phyloP scores from a whole-genome alignment of 1,140 invertebrate genomes.

The Rhagoletis pomonella region DNA sequence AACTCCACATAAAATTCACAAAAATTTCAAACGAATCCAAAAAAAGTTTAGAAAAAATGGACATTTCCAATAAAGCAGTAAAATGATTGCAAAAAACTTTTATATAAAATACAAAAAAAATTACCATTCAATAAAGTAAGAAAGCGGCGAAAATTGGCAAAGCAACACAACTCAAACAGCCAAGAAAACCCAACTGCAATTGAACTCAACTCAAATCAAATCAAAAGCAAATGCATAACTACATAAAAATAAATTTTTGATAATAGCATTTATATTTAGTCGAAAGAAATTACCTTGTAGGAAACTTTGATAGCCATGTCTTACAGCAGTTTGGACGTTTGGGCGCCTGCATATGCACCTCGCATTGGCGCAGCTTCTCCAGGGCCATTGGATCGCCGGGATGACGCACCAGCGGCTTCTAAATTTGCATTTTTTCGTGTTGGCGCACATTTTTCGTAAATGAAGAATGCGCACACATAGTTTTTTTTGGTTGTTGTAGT shows the following conservation, averaged over 20 bases:
- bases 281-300: conserved; percentile 74
- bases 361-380: conserved; percentile 91
- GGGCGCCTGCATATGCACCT: conserved; percentile 83
- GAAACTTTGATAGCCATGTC: conserved; percentile 95
- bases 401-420: conserved; percentile 92
- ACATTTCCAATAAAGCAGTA: too few species aligned
- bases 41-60: too few species aligned
- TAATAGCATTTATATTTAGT: not conserved
- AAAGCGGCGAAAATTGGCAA: not conserved
- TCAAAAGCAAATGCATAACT: not conserved
- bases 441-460: conserved; percentile 44
- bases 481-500: conserved; percentile 24
- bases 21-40: too few species aligned
- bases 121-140: not conserved
- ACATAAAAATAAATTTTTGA: not conserved
- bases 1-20: too few species aligned
- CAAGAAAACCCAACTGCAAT: conserved; percentile 29
- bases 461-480: conserved; percentile 1
- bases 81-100: too few species aligned
- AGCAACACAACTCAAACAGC: not conserved
- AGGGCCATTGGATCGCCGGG: conserved; percentile 83
- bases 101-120: too few species aligned
- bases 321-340: conserved; percentile 88
- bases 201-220: conserved; percentile 38
- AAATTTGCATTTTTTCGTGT: conserved; percentile 65